These are phyloP conservation scores for Nothoprocta pentlandii DNA, from an alignment of 2,113 vertebrate species.

Conservation along the genomic window DNA sequence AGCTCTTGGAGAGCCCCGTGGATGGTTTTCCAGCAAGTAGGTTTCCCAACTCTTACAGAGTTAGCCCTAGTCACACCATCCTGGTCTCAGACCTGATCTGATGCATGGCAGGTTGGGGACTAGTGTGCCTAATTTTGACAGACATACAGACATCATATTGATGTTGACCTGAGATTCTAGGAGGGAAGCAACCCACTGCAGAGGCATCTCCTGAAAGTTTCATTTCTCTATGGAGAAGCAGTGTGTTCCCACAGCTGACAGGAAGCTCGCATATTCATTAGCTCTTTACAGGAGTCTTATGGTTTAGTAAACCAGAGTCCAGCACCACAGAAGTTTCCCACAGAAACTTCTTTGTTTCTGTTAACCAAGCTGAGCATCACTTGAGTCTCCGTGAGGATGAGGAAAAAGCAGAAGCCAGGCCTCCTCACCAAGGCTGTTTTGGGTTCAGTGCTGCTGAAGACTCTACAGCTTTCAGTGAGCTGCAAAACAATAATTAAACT, in stretches of 20 bases:
- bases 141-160: background rate
- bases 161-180: background rate
- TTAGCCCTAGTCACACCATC: background rate
- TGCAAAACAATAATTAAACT: background rate
- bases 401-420: background rate
- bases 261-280: background rate
- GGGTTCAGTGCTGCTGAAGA: background rate
- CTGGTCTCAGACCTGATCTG: background rate
- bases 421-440: background rate
- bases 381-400: background rate
- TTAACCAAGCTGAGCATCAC: background rate
- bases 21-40: background rate
- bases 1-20: background rate
- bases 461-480: background rate
- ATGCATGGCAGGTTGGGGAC: background rate
- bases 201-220: background rate
- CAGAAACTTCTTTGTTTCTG: background rate
- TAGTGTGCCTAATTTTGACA: background rate
- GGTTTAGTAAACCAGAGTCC: background rate
- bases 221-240: background rate
- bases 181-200: background rate
- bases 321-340: background rate
- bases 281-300: background rate
- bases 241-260: background rate
- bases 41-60: background rate